These are phyloP conservation scores for Tachysurus vachellii DNA, from an alignment of 2,113 vertebrate species.

Conservation along the genomic window DNA sequence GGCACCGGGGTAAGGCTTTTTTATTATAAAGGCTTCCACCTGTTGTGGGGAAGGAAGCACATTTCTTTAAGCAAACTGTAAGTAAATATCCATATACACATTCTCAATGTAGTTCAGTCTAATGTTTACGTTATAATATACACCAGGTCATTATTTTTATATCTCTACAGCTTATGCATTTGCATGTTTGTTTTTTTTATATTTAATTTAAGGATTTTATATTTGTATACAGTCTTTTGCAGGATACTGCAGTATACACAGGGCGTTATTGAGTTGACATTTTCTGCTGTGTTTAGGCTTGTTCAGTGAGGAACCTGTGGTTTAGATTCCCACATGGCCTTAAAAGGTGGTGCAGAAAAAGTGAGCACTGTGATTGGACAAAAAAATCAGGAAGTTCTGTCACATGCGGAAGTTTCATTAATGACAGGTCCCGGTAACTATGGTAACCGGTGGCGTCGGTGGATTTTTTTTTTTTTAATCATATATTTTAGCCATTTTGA, in stretches of 20 bases:
- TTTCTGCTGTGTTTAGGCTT: constrained; percentile 64
- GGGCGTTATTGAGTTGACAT: constrained; percentile 49
- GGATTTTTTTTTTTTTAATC: neutral
- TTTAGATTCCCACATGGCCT: constrained; percentile 50
- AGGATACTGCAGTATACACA: neutral
- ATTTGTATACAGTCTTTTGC: neutral
- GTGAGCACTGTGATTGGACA: constrained; percentile 59
- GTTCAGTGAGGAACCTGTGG: constrained; percentile 54
- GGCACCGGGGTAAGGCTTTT: constrained; percentile 85
- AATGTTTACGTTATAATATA: neutral
- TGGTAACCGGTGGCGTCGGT: neutral
- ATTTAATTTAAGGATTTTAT: neutral
- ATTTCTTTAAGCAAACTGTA: neutral
- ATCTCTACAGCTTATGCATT: neutral
- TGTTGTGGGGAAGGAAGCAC: neutral
- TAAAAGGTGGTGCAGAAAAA: constrained; percentile 67
- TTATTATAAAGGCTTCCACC: neutral
- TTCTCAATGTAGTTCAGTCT: neutral
- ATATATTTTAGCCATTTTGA: neutral
- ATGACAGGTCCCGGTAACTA: neutral
- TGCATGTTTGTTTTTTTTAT: neutral
- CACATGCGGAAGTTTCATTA: neutral
- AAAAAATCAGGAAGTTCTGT: constrained; percentile 58
- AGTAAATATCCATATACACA: neutral
- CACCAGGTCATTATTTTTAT: neutral